phyloP scores from a whole-genome alignment of 1,140 invertebrate genomes.

The Anoplophora glabripennis region DNA sequence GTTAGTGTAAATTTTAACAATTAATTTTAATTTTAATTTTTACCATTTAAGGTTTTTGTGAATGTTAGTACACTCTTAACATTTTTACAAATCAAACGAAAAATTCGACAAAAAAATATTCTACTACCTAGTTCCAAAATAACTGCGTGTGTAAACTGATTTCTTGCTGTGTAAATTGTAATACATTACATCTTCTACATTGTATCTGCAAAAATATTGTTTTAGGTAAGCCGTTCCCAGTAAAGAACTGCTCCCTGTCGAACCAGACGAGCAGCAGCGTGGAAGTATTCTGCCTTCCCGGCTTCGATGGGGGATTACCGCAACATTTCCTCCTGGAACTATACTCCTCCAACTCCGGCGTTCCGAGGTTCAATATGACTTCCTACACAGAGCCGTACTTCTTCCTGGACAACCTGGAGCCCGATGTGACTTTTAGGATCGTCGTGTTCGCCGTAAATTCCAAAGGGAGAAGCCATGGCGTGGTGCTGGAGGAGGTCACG shows the following conservation, averaged over 20 bases:
- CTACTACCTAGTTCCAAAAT: too few relatives aligned
- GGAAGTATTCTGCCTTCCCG: constrained; percentile 70
- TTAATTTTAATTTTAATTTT: too few relatives aligned
- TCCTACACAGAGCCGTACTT: constrained; percentile 63
- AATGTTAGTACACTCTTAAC: too few relatives aligned
- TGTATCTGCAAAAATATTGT: too few relatives aligned
- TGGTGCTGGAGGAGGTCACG: constrained; percentile 70
- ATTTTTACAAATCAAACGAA: too few relatives aligned
- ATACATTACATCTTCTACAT: too few relatives aligned
- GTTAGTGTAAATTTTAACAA: too few relatives aligned
- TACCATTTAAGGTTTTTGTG: too few relatives aligned
- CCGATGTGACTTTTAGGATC: constrained; percentile 71
- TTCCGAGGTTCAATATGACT: constrained; percentile 64
- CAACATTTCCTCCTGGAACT: constrained; percentile 79
- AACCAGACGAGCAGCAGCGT: constrained; percentile 74
- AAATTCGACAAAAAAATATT: too few relatives aligned
- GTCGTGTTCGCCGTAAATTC: constrained; percentile 73
- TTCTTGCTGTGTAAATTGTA: too few relatives aligned
- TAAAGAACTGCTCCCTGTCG: constrained; percentile 70
- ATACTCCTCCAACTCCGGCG: constrained; percentile 57
- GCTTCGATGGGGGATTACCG: constrained; percentile 81
- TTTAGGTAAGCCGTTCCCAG: constrained; percentile 70
- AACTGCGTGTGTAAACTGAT: too few relatives aligned
- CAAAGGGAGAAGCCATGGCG: constrained; percentile 71
- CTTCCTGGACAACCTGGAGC: constrained; percentile 67